These are phyloP conservation scores for Pipa parva DNA, from an alignment of 2,113 vertebrate genomes.

Conservation along the genomic window DNA sequence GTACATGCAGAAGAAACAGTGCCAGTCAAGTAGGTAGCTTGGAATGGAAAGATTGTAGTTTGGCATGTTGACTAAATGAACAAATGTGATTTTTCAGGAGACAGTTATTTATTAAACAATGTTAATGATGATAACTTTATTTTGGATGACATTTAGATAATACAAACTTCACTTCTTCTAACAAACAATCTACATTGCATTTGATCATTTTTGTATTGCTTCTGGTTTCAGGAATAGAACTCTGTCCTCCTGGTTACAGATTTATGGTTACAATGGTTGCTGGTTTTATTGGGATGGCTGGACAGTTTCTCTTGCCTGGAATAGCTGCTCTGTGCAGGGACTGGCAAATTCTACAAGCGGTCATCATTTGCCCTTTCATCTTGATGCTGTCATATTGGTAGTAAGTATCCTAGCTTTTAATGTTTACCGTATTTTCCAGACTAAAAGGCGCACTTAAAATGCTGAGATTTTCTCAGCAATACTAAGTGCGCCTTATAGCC, in stretches of 20 bases:
- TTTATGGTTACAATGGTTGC: slow-evolving; percentile 97
- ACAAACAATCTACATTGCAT: no score
- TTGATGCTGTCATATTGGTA: slow-evolving; percentile 88
- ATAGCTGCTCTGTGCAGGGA: slow-evolving; percentile 86
- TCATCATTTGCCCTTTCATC: slow-evolving; percentile 93
- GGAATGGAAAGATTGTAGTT: no score
- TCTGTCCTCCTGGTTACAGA: slow-evolving; percentile 85
- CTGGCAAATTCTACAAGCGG: slow-evolving; percentile 91
- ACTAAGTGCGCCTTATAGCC: no score
- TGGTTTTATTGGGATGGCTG: slow-evolving; percentile 85
- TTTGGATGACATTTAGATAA: no score
- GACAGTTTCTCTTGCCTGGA: slow-evolving; percentile 91
- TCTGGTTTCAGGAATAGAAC: slow-evolving; percentile 84
- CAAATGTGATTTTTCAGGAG: no score
- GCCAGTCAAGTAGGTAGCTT: no score
- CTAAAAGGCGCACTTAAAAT: background rate
- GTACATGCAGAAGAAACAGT: no score
- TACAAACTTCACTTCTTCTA: no score
- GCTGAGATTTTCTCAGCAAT: no score
- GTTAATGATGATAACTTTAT: no score
- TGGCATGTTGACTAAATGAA: no score
- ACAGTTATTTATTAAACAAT: no score
- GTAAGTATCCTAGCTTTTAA: slow-evolving; percentile 68
- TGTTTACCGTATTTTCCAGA: background rate
- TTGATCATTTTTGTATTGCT: background rate